phyloP scores from a whole-genome alignment of 2,888 invertebrate genomes.

The Cryptus viduatorius region DNA sequence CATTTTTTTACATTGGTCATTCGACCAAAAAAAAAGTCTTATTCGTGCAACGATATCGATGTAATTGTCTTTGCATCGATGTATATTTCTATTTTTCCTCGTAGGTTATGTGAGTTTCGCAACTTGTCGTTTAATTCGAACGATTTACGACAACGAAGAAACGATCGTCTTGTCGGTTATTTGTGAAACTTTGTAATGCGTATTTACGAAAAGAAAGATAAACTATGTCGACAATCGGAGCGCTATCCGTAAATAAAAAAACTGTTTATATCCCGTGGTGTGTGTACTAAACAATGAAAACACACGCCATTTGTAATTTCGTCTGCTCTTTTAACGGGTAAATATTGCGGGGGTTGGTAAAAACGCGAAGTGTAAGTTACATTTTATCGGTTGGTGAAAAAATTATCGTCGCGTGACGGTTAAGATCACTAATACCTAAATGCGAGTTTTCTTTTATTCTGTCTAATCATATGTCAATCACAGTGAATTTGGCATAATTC shows the following conservation, averaged over 20 bases:
- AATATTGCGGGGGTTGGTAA: no score
- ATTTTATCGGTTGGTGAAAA: no score
- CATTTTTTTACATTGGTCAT: slow-evolving; percentile 85
- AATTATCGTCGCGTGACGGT: no score
- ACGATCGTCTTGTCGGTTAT: neutral
- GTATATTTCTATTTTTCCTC: neutral
- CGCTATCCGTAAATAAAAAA: neutral
- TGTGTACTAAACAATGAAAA: slow-evolving; percentile 34
- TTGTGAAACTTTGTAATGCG: neutral
- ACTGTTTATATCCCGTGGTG: neutral
- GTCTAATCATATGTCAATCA: no score
- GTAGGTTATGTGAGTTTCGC: neutral
- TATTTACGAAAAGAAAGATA: no score
- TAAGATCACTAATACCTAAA: no score
- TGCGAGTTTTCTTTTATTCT: no score
- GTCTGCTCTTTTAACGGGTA: neutral
- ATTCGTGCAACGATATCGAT: neutral
- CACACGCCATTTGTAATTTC: slow-evolving; percentile 27
- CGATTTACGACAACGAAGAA: neutral
- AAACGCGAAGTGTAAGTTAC: no score
- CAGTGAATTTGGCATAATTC: no score
- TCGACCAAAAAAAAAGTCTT: slow-evolving; percentile 80
- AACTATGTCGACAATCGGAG: neutral
- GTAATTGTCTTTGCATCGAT: neutral
- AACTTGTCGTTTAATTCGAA: neutral